Conservation (phyloP, 2,113 vertebrate genomes). For the Etheostoma spectabile region DNA sequence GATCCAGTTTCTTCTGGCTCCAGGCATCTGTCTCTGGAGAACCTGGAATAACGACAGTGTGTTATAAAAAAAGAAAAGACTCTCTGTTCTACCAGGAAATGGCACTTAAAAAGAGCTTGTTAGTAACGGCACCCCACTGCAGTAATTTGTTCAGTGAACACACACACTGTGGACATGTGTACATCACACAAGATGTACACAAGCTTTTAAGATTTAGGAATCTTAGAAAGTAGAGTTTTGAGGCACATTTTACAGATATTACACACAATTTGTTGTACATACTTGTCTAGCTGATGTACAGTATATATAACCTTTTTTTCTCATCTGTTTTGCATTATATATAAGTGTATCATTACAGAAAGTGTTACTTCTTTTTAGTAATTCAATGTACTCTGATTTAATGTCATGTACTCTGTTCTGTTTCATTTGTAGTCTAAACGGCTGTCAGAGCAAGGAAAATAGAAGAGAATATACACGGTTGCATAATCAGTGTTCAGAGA, state of each 20-base stretch:
- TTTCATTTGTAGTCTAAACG: conserved; percentile 9
- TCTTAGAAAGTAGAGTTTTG: not conserved
- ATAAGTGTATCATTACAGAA: conserved; percentile 16
- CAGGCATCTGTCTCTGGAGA: conserved; percentile 57
- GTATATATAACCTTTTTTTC: conserved; percentile 31
- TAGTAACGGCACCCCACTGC: conserved; percentile 29
- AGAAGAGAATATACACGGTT: not conserved
- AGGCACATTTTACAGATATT: conserved; percentile 50
- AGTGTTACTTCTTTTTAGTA: conserved; percentile 29
- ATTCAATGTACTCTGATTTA: not conserved
- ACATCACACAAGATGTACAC: conserved; percentile 7
- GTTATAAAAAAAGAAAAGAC: conserved; percentile 1
- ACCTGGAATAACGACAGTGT: conserved; percentile 30
- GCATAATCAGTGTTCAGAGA: conserved; percentile 16
- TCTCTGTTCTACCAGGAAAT: conserved; percentile 55
- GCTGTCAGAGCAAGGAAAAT: not conserved
- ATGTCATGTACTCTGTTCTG: not conserved
- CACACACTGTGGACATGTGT: conserved; percentile 13
- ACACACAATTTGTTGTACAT: conserved; percentile 53
- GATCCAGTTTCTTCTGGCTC: conserved; percentile 68
- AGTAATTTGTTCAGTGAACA: conserved; percentile 47
- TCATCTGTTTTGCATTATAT: conserved; percentile 35
- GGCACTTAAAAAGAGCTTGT: conserved; percentile 50
- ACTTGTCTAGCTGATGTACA: conserved; percentile 38
- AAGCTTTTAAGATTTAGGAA: conserved; percentile 9